Evolutionary conservation across 2,113 vertebrate genomes (phyloP), one percentile per base, ranked within the genome.

Genomic region (Eclectus roratus): DNA sequence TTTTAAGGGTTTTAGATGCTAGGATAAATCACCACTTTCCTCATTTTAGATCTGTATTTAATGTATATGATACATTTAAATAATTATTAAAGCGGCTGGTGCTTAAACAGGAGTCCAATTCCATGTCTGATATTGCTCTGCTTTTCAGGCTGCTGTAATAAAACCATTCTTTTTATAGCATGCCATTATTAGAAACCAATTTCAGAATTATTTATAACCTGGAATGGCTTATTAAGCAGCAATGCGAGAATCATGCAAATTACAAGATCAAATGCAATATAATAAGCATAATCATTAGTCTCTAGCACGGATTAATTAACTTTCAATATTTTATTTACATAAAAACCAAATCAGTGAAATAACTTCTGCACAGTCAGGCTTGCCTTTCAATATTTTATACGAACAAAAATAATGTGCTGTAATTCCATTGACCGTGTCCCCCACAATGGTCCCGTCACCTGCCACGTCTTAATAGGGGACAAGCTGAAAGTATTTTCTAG

Each of bases 161-260:
- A 98, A 98, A 97, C 97, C 97, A 97, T 98, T 98, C 97, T 97
- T 98, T 98, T 98, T 98, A 98, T 98, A 98, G 98, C 97, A 98
- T 98, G 97, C 98, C 98, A 98, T 99, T 98, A 98, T 98, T 98
- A 98, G 98, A 98, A 98, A 98, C 98, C 98, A 98, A 98, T 99
- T 98, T 98, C 98, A 98, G 96, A 97, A 98, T 98, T 98, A 98
- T 99, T 99, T 98, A 99, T 99, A 98, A 98, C 97, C 98, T 97
- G 97, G 98, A 98, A 98, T 98, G 98, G 98, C 97, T 99, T 99
- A 99, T 99, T 99, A 99, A 98, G 91, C 98, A 99, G 97, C 98
- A 98, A 99, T 99, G 98, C 96, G 98, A 98, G 98, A 99, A 99
- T 98, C 98, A 99, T 99, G 99, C 98, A 99, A 99, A 99, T 99